Percentiles rank a stretch among this genome's conserved stretches.
Conservation (phyloP, 2,113 vertebrate genomes). For the Oreochromis tanganicae region DNA sequence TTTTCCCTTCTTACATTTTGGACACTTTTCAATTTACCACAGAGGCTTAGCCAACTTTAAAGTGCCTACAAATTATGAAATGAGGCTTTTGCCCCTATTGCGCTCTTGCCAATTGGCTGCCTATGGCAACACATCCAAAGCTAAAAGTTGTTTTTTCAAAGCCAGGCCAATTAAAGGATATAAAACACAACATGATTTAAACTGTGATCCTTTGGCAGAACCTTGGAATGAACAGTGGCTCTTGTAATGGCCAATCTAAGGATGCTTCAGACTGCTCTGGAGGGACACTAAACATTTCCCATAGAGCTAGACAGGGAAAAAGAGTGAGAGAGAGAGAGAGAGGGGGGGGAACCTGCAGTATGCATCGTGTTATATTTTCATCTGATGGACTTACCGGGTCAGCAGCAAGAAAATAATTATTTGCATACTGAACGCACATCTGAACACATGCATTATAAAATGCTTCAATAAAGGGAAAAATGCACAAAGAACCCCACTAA, state of each 20-base stretch:
- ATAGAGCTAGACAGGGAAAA: background rate
- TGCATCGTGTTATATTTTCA: slow-evolving; percentile 32
- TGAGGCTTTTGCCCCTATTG: slow-evolving; percentile 71
- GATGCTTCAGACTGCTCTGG: slow-evolving; percentile 38
- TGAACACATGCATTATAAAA: slow-evolving; percentile 57
- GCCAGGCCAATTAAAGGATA: slow-evolving; percentile 73
- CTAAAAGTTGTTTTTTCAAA: slow-evolving; percentile 75
- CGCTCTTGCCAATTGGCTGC: slow-evolving; percentile 72
- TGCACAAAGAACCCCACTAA: slow-evolving; percentile 71
- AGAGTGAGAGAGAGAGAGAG: background rate
- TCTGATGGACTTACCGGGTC: slow-evolving; percentile 60
- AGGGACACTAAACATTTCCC: slow-evolving; percentile 30
- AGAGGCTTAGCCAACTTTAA: slow-evolving; percentile 72
- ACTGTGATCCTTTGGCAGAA: slow-evolving; percentile 69
- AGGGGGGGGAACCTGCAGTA: background rate
- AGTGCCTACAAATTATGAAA: slow-evolving; percentile 76
- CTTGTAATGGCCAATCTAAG: slow-evolving; percentile 56
- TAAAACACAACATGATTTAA: slow-evolving; percentile 72
- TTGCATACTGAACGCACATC: slow-evolving; percentile 34
- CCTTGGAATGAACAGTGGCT: slow-evolving; percentile 56
- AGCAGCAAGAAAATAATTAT: slow-evolving; percentile 54
- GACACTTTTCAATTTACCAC: slow-evolving; percentile 69
- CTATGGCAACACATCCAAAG: slow-evolving; percentile 70
- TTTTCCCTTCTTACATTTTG: slow-evolving; percentile 62
- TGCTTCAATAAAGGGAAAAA: slow-evolving; percentile 75